Evolutionary conservation across 2,113 vertebrate species (phyloP).

Genomic region (Engraulis encrasicolus): DNA sequence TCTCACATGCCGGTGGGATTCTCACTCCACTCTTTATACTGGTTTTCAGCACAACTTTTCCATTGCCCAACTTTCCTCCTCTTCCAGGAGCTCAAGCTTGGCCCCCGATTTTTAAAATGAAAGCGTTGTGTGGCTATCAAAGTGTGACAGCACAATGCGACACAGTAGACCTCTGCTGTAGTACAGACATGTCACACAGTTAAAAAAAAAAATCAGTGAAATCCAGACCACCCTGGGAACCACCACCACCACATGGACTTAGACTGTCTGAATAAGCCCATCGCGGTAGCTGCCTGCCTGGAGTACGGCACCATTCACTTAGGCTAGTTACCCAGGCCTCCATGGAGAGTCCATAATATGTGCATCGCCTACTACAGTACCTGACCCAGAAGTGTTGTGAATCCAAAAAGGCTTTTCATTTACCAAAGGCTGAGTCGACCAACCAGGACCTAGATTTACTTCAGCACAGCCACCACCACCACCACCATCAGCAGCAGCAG

Average conservation of each 20-base stretch:
- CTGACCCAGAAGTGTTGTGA: conserved; percentile 12
- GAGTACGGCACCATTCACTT: neutral
- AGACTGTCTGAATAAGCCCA: neutral
- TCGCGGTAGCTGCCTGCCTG: neutral
- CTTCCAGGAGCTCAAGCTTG: neutral
- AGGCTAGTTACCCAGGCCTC: neutral
- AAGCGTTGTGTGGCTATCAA: neutral
- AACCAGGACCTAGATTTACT: neutral
- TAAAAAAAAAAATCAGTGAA: neutral
- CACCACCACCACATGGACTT: neutral
- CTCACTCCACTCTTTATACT: no score
- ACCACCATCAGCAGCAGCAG: no score
- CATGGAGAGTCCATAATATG: neutral
- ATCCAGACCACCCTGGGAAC: neutral
- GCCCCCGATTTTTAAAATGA: neutral
- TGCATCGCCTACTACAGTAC: no score
- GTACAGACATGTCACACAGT: neutral
- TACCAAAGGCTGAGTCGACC: neutral
- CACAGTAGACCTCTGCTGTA: neutral
- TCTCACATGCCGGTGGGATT: no score
- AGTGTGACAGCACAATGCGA: neutral
- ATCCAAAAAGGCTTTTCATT: neutral
- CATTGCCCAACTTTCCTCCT: neutral
- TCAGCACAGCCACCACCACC: no score
- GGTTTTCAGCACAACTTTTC: neutral